Conservation (phyloP, 2,888 invertebrate genomes). For the Lochmaea crataegi region DNA sequence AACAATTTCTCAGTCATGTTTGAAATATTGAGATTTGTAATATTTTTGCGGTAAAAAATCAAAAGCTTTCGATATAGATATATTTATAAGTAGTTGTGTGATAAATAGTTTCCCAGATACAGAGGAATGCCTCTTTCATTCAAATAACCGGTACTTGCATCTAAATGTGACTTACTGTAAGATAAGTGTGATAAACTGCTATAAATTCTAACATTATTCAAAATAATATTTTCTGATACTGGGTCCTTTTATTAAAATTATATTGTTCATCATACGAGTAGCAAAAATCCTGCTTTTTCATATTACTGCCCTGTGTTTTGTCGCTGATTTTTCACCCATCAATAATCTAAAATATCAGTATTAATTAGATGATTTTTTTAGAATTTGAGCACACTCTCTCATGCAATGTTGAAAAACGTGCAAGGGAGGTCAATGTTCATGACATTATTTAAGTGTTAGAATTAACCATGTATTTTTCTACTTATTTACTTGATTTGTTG, state of each 20-base stretch:
- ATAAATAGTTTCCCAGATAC: no score
- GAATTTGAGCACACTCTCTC: slow-evolving; percentile 9
- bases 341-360: slow-evolving; percentile 17
- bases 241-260: not conserved
- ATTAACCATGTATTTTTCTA: not conserved
- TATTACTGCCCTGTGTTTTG: slow-evolving; percentile 30
- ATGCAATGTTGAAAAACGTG: not conserved
- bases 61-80: no score
- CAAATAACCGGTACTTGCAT: no score
- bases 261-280: slow-evolving; percentile 28
- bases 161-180: no score
- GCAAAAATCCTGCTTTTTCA: slow-evolving; percentile 33
- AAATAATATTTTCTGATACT: not conserved
- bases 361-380: not conserved
- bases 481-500: not conserved
- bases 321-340: slow-evolving; percentile 32
- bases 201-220: not conserved
- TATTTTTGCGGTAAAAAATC: no score
- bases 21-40: no score
- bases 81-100: no score
- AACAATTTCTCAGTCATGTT: no score
- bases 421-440: not conserved
- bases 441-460: not conserved
- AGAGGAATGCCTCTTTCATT: no score
- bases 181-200: no score